Conservation (phyloP, 2,888 invertebrate species). For the Spodoptera picta region DNA sequence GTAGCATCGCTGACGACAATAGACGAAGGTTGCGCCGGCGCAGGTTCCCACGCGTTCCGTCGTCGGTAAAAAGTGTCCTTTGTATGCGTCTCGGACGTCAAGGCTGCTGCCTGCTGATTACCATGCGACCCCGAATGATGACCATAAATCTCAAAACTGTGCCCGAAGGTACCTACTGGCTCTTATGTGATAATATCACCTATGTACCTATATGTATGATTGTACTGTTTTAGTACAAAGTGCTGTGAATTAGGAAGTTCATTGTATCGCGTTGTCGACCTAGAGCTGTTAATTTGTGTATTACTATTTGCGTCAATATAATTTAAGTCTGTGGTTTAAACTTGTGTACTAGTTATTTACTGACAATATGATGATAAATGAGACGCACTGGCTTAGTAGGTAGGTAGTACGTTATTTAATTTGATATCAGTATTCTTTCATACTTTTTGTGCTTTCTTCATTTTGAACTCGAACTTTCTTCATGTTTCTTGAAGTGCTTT, state of each 20-base stretch:
- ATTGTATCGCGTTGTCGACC: constrained; percentile 33
- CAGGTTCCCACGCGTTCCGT: constrained; percentile 53
- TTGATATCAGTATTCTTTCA: no score
- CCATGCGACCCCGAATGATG: constrained; percentile 52
- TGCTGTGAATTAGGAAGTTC: constrained; percentile 57
- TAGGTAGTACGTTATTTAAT: no score
- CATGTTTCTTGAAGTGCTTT: no score
- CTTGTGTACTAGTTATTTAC: no score
- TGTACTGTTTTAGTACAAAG: constrained; percentile 48
- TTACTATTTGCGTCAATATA: constrained; percentile 25
- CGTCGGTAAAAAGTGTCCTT: constrained; percentile 59
- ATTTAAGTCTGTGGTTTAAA: no score
- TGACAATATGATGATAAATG: no score
- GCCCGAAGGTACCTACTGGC: no score
- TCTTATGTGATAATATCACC: constrained; percentile 53
- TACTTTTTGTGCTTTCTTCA: no score
- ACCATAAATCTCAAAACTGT: background rate
- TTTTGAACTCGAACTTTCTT: no score
- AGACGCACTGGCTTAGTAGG: no score
- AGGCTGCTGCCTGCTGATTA: constrained; percentile 53
- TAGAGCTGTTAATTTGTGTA: constrained; percentile 31
- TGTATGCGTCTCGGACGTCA: constrained; percentile 50
- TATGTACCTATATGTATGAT: background rate
- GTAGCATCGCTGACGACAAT: constrained; percentile 49
- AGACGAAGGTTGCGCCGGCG: constrained; percentile 48